Percentiles rank a stretch among this genome's conserved stretches.
These are phyloP conservation scores for Etheostoma cragini DNA, from an alignment of 2,113 vertebrate species.

Conservation along the genomic window DNA sequence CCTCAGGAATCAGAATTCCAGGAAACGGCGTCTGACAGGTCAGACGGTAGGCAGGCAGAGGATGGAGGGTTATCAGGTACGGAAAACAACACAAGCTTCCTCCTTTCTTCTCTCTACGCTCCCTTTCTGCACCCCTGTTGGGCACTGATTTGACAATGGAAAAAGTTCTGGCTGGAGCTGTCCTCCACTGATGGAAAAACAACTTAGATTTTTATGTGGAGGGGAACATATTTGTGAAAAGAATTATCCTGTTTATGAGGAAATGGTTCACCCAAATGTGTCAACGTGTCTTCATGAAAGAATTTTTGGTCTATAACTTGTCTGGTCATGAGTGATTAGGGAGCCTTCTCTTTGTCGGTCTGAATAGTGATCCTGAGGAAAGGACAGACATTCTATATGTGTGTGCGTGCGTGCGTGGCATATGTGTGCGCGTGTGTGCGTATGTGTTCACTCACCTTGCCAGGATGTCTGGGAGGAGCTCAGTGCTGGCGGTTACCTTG, in stretches of 20 bases:
- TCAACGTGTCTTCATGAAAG: slow-evolving; percentile 39
- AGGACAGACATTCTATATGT: slow-evolving; percentile 8
- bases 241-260: slow-evolving; percentile 24
- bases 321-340: slow-evolving; percentile 24
- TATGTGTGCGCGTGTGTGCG: slow-evolving; percentile 12
- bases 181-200: slow-evolving; percentile 53
- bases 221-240: slow-evolving; percentile 35
- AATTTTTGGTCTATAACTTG: slow-evolving; percentile 30
- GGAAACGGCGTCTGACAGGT: slow-evolving; percentile 78
- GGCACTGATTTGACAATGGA: slow-evolving; percentile 43
- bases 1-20: slow-evolving; percentile 75
- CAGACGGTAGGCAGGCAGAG: slow-evolving; percentile 71
- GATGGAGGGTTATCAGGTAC: slow-evolving; percentile 86
- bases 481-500: slow-evolving; percentile 68
- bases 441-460: slow-evolving; percentile 60
- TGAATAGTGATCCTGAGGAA: slow-evolving; percentile 44
- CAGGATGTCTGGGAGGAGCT: slow-evolving; percentile 63
- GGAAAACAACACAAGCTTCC: slow-evolving; percentile 73
- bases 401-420: not conserved
- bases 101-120: slow-evolving; percentile 52
- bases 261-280: slow-evolving; percentile 41
- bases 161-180: slow-evolving; percentile 33
- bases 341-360: slow-evolving; percentile 22
- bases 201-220: slow-evolving; percentile 37
- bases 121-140: slow-evolving; percentile 26